Percentiles rank a stretch among this genome's conserved stretches.
Conservation (phyloP, 2,113 vertebrate species). For the Heterotis niloticus region DNA sequence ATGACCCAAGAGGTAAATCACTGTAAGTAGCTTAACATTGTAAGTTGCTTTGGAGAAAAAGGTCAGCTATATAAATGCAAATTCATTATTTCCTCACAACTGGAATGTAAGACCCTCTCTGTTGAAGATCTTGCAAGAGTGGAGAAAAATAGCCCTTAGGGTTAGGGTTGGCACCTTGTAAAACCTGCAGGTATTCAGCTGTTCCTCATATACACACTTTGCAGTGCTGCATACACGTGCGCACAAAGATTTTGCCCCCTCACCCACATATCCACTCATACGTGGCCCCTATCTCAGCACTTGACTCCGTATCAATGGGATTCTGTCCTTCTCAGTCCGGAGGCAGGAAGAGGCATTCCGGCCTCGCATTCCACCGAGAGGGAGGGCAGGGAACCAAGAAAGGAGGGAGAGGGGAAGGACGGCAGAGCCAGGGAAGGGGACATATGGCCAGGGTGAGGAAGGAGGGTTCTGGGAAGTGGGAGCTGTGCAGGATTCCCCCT, state of each 20-base stretch:
- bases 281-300: slow-evolving; percentile 32
- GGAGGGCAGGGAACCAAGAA: slow-evolving; percentile 10
- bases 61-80: neutral
- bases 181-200: no score
- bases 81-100: slow-evolving; percentile 31
- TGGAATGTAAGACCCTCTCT: neutral
- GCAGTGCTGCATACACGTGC: slow-evolving; percentile 31
- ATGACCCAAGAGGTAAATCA: no score
- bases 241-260: neutral
- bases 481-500: slow-evolving; percentile 33
- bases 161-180: neutral
- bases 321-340: slow-evolving; percentile 58
- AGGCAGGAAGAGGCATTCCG: slow-evolving; percentile 58
- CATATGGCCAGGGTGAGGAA: neutral
- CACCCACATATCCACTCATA: neutral
- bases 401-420: neutral
- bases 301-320: slow-evolving; percentile 63
- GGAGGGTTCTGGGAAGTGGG: slow-evolving; percentile 1
- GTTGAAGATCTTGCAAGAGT: neutral
- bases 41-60: no score
- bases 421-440: neutral
- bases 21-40: no score
- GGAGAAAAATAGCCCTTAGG: neutral
- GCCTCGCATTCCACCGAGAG: slow-evolving; percentile 54
- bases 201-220: slow-evolving; percentile 17